phyloP scores from a whole-genome alignment of 2,113 vertebrate genomes.

The Tyrannus savana region DNA sequence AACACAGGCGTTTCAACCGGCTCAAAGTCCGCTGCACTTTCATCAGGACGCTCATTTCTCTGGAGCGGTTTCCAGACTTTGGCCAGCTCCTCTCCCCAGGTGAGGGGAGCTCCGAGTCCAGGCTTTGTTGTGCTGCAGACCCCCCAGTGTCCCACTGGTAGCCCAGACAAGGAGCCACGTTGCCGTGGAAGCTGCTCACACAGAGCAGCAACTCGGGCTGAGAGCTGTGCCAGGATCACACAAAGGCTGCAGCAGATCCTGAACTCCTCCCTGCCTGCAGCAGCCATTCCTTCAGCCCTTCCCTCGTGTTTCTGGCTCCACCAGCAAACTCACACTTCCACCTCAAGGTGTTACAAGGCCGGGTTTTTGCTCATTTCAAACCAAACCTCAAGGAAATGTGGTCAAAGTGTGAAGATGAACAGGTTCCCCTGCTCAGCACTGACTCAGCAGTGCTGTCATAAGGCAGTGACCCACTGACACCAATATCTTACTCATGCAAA shows the following conservation, averaged over 20 bases:
- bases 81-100: neutral
- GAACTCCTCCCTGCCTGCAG: neutral
- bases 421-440: neutral
- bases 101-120: neutral
- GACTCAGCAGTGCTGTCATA: constrained; percentile 29
- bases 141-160: accelerated
- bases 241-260: neutral
- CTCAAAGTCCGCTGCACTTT: neutral
- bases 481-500: neutral
- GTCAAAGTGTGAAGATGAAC: neutral
- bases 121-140: neutral
- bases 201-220: neutral
- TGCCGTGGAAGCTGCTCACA: constrained; percentile 46
- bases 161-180: neutral
- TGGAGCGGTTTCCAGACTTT: neutral
- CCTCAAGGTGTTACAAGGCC: accelerated
- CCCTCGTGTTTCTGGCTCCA: neutral
- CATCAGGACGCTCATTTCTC: neutral
- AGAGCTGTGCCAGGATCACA: neutral
- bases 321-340: neutral
- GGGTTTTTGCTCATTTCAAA: neutral
- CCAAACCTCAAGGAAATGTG: neutral
- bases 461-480: constrained; percentile 54
- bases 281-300: neutral
- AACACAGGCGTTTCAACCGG: constrained; percentile 45